Conservation (phyloP, 2,888 invertebrate species). For the Agonopterix subpropinquella region DNA sequence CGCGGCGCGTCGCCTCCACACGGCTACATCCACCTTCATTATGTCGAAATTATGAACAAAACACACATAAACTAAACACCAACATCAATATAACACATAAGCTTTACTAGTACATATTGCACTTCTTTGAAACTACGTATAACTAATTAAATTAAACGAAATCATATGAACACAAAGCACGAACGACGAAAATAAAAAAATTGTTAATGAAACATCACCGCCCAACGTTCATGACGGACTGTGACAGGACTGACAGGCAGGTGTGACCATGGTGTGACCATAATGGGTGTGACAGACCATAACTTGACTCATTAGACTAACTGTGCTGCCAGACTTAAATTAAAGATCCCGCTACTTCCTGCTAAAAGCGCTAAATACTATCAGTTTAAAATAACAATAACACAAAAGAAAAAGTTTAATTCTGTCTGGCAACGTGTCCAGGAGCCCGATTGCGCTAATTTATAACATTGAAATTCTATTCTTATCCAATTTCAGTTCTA, state of each 20-base stretch:
- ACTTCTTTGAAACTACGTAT: slow-evolving; percentile 18
- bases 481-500: too few species aligned
- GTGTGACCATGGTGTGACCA: too few species aligned
- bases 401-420: too few species aligned
- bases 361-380: too few species aligned
- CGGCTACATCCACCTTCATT: slow-evolving; percentile 58
- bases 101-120: slow-evolving; percentile 34
- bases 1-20: slow-evolving; percentile 57
- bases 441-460: too few species aligned
- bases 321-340: too few species aligned
- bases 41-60: slow-evolving; percentile 54
- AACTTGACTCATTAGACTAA: neutral
- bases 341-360: too few species aligned
- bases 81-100: slow-evolving; percentile 27
- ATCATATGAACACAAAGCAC: slow-evolving; percentile 33
- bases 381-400: too few species aligned
- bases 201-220: slow-evolving; percentile 33
- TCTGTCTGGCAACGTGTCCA: too few species aligned
- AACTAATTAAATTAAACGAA: slow-evolving; percentile 31
- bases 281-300: too few species aligned
- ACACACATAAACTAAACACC: slow-evolving; percentile 36
- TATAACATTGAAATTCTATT: too few species aligned
- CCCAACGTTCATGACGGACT: slow-evolving; percentile 27
- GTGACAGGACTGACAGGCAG: too few species aligned
- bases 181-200: slow-evolving; percentile 43